Base-by-base conservation (phyloP, 2,888 invertebrate genomes). In the Zhuqinia jingwanae region DNA sequence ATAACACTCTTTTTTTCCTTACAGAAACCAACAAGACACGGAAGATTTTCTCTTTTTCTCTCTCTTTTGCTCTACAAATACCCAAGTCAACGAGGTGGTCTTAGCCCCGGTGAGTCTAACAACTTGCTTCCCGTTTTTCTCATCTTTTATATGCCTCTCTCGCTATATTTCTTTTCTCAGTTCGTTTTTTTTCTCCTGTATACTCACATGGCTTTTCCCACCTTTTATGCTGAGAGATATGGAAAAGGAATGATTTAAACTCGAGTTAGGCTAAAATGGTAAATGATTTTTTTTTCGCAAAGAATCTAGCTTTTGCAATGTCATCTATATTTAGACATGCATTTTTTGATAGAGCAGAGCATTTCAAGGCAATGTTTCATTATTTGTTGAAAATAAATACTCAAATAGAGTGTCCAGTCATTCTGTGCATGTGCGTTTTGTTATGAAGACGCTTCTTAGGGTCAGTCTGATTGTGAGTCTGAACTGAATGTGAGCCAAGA, bases 1-100 rank as follows among this genome's bases (percentile, higher is more conserved):
- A 85, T 85, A 79, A 85, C 70, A 45, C 22, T 45, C 15, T 22
- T 70, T 70, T 25, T 75, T 75, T 58, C n/a, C 20, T 11, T 56
- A 36, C 3, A 53, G 42, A 75, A 70, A 36, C 50, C 45, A 25
- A 78, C 42, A 80, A 65, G 76, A 83, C 65, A 68, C 20, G 68
- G 22, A 53, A 77, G 68, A 53, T 22, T 83, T 17, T 83, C 36
- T 58, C 25, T n/a, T n/a, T n/a, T n/a, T n/a, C n/a, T n/a, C n/a
- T 36, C 36, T 36, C 8, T 36, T 36, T 36, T 36, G 3, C 36
- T 70, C 20, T 36, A 45, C 50, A 76, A 75, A 70, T 10, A 30
- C 8, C 30, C 30, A 75, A 75, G 75, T 56, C 53, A 75, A 47
- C 22, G 30, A 22, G 58, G 56, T 56, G 75, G 56, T 56, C 56